Base-by-base conservation (phyloP, 2,113 vertebrate species). In the Hippopotamus amphibius region DNA sequence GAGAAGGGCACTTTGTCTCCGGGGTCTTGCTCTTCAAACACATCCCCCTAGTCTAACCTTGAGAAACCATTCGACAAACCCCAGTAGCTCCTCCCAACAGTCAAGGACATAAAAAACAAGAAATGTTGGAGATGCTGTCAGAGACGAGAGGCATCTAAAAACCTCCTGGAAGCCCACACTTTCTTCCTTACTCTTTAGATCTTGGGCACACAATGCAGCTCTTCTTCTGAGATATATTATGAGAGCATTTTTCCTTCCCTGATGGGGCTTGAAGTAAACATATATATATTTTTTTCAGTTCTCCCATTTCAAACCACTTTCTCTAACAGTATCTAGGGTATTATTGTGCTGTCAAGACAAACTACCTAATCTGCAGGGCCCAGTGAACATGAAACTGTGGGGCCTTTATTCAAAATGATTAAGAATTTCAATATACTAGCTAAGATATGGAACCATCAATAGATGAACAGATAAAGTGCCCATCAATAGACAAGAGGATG, bases 131-230 rank as follows among this genome's bases (percentile, higher is more conserved):
- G 72, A 53, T 4, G 30, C 33, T 5, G 6, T 24, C 17, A 11
- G 13, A n/a, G 46, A n/a, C 59, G 16, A 68, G 61, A 81, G 41
- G 55, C 71, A 13, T 26, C 69, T 9, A 3, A 55, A 65, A 63
- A 21, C 8, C 33, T 72, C n/a, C 46, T 15, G 46, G 74, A 93
- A 24, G 22, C 9, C 19, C 12, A 5, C 16, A 7, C 15, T 11
- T 30, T n/a, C 19, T 55, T 46, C 69, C 59, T 26, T 12, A 6
- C 21, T 26, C 57, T 43, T 37, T 15, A 5, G 37, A 16, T 55
- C 41, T 26, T 15, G 30, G 9, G 26, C 15, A 17, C 6, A 2
- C 1, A 1, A 24, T 3, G 0, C 2, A 13, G 33, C 61, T 63
- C 50, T 24, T 80, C 72, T 22, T 57, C 48, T 46, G 7, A 41